Base-by-base conservation (phyloP, 2,888 invertebrate genomes). In the Synergus itoensis region DNA sequence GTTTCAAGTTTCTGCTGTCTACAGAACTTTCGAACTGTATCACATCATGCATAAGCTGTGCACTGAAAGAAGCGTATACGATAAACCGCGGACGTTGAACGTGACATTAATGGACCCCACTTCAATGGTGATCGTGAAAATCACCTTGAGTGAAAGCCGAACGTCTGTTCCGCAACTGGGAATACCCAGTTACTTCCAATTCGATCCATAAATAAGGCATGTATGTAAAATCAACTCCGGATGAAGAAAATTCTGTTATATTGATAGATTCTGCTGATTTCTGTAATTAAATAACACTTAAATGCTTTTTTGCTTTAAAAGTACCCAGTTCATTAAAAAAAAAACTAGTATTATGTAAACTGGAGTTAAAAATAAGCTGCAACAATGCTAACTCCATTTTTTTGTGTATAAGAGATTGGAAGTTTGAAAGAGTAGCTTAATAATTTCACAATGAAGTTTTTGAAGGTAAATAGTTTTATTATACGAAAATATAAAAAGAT, bases 71-170 rank as follows among this genome's bases (percentile, higher is more conserved):
- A 36, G n/a, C 45, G 12, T 41, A 53, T 41, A 53, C 63, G 48
- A 75, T 76, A 78, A 69, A 77, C 77, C 60, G 77, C 77, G 82
- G 81, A 77, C 83, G 80, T 82, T 83, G 83, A 83, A 83, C 83
- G 83, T 83, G 83, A 83, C 83, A 83, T 82, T 83, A 83, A 81
- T 80, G 80, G 67, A 80, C 81, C 80, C 82, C 82, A 79, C 76
- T 65, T 82, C 81, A 81, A 69, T 41, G 53, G 43, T 63, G n/a
- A 77, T 79, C 78, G 69, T 21, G 80, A 77, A 84, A 82, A 84
- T 84, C 82, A 80, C 81, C 82, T 81, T 80, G 77, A 84, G 84
- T 84, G 84, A 84, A 84, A 84, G 84, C 83, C 64, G 53, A 80
- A 11, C 64, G 81, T 36, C 63, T 63, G 63, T 36, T 36, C 14